Evolutionary conservation across 1,140 invertebrate species (phyloP).

Genomic region (Neodiprion pinetum): DNA sequence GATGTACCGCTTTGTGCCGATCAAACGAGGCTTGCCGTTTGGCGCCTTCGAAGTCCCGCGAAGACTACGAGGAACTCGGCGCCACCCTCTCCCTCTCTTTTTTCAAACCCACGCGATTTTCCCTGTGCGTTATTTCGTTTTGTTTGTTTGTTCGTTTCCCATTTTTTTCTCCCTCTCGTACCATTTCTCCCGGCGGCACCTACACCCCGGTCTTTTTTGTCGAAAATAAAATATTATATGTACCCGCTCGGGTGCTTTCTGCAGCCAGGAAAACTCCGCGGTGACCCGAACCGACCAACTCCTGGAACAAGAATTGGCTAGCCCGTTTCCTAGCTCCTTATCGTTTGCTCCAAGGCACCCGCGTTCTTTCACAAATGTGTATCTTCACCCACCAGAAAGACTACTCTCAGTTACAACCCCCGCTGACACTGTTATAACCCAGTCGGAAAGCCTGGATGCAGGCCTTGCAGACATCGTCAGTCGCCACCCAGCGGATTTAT

Average conservation of each 20-base stretch:
- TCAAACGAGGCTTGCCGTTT: not conserved
- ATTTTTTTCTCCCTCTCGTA: too few relatives aligned
- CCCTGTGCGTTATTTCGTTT: not conserved
- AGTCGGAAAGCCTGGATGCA: not conserved
- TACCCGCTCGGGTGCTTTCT: too few relatives aligned
- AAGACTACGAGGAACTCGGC: not conserved
- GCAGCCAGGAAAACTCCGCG: too few relatives aligned
- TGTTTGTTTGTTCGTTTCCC: too few relatives aligned
- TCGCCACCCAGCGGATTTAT: not conserved
- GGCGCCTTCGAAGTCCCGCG: not conserved
- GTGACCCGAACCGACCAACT: not conserved
- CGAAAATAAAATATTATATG: too few relatives aligned
- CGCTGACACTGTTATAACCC: not conserved
- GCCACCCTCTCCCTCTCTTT: not conserved
- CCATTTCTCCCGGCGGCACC: too few relatives aligned
- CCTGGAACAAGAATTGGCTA: not conserved
- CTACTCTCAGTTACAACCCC: not conserved
- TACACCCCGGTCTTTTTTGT: too few relatives aligned
- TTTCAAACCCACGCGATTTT: not conserved
- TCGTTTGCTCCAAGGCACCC: conserved; percentile 1
- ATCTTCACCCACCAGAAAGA: not conserved
- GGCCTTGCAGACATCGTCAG: not conserved
- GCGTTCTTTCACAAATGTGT: not conserved
- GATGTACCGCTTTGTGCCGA: conserved; percentile 6
- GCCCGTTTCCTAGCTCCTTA: not conserved